Evolutionary conservation across 2,797 vertebrate species (phyloP).

Genomic region (Pangasius larnaudii): DNA sequence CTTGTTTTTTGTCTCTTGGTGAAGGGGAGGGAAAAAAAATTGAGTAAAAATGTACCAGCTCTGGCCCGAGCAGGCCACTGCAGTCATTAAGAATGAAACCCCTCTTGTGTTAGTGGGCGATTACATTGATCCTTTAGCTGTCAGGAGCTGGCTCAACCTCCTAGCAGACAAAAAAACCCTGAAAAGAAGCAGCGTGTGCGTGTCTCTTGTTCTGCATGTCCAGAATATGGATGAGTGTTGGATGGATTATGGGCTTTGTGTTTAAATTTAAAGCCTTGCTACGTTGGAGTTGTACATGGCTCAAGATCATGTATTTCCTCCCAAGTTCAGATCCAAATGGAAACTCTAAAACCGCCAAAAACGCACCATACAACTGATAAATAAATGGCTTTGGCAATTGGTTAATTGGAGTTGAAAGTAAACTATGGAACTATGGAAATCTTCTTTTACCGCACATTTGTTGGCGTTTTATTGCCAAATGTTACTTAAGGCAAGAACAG

Average conservation of each 20-base stretch:
- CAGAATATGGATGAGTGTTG: constrained; percentile 11
- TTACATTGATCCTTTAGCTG: constrained; percentile 7
- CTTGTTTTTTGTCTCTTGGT: not conserved
- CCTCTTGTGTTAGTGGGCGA: not conserved
- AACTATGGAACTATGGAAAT: not conserved
- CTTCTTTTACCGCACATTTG: not conserved
- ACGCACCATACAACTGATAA: not conserved
- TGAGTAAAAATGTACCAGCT: not conserved
- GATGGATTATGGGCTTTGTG: not conserved
- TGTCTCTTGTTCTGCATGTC: constrained; percentile 8
- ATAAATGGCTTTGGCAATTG: not conserved
- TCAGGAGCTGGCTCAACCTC: not conserved
- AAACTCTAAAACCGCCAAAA: not conserved
- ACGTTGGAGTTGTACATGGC: not conserved
- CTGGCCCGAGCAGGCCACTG: not conserved
- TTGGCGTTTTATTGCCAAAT: not conserved
- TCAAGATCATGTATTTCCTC: not conserved
- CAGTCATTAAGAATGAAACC: constrained; percentile 19
- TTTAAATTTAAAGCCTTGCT: constrained; percentile 11
- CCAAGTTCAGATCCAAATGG: not conserved
- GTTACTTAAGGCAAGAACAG: not conserved
- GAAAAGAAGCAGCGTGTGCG: not conserved
- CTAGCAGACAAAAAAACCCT: not conserved
- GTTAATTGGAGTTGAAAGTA: not conserved
- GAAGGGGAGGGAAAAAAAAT: not conserved